Percentiles rank a stretch among this genome's conserved stretches.
phyloP scores from a whole-genome alignment of 2,888 invertebrate species.

The Pemphredon lugubris region DNA sequence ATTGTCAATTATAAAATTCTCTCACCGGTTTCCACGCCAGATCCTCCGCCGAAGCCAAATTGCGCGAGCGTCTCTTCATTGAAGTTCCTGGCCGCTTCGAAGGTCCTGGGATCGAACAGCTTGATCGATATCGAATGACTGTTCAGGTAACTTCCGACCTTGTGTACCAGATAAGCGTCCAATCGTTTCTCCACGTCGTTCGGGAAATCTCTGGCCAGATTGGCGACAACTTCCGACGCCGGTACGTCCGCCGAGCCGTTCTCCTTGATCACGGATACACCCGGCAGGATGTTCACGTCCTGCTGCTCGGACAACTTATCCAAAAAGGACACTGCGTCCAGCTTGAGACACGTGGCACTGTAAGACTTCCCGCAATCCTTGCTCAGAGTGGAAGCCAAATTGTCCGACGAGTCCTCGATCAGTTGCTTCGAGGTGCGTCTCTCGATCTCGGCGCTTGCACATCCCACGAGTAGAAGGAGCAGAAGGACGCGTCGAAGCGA shows the following conservation, averaged over 20 bases:
- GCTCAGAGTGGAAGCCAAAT: slow-evolving; percentile 67
- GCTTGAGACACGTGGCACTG: slow-evolving; percentile 89
- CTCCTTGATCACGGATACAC: slow-evolving; percentile 88
- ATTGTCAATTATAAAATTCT: slow-evolving; percentile 1
- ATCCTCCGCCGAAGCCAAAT: slow-evolving; percentile 68
- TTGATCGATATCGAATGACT: slow-evolving; percentile 88
- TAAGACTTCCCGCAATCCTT: slow-evolving; percentile 84
- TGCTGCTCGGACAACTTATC: slow-evolving; percentile 88
- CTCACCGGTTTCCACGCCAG: slow-evolving; percentile 79
- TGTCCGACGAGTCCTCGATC: slow-evolving; percentile 70
- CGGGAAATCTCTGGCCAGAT: slow-evolving; percentile 88
- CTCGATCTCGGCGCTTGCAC: slow-evolving; percentile 70
- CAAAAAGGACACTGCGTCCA: slow-evolving; percentile 89
- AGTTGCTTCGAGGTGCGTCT: slow-evolving; percentile 70
- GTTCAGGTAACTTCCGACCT: slow-evolving; percentile 87
- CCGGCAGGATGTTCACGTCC: slow-evolving; percentile 87
- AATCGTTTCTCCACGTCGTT: slow-evolving; percentile 89
- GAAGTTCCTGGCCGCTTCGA: slow-evolving; percentile 83
- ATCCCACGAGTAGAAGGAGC: slow-evolving; percentile 55
- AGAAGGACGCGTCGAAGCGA: slow-evolving; percentile 38
- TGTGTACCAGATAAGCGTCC: slow-evolving; percentile 88
- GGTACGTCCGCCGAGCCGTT: slow-evolving; percentile 82
- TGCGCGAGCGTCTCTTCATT: slow-evolving; percentile 73
- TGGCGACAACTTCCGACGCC: slow-evolving; percentile 87
- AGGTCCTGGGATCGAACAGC: slow-evolving; percentile 85